A percentile compares a stretch with the other conserved stretches of the same genome.
phyloP scores from a whole-genome alignment of 2,888 invertebrate genomes.

The Amblyjoppa proteus region DNA sequence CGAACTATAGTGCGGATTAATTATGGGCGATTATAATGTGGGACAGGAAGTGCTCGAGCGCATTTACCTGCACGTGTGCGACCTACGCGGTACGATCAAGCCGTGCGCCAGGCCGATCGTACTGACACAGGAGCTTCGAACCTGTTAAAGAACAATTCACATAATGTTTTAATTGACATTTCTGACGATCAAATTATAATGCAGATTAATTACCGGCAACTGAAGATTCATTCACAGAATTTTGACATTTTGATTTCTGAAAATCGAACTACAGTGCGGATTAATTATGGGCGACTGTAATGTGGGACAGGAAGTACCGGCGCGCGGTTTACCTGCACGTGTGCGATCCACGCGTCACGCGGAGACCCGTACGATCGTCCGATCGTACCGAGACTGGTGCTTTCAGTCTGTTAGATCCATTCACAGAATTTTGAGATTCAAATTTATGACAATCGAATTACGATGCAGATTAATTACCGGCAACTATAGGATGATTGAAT shows the following conservation, averaged over 20 bases:
- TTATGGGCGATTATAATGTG: not conserved
- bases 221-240: slow-evolving; percentile 9
- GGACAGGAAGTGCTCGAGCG: slow-evolving; percentile 31
- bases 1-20: too few species aligned
- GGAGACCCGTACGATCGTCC: slow-evolving; percentile 7
- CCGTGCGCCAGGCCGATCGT: slow-evolving; percentile 18
- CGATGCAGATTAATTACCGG: not conserved
- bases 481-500: not conserved
- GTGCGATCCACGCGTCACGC: slow-evolving; percentile 23
- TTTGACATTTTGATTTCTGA: too few species aligned
- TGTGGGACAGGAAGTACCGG: slow-evolving; percentile 36
- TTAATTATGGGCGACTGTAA: not conserved
- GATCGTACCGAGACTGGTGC: slow-evolving; percentile 16
- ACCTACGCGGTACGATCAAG: slow-evolving; percentile 20
- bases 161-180: too few species aligned
- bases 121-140: not conserved
- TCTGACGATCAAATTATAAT: not conserved
- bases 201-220: not conserved
- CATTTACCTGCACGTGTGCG: slow-evolving; percentile 39
- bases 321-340: slow-evolving; percentile 29
- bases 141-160: slow-evolving; percentile 9
- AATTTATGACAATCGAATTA: not conserved
- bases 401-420: not conserved
- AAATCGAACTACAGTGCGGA: too few species aligned
- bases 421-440: not conserved